Percentiles rank a stretch among this genome's conserved stretches.
phyloP scores from a whole-genome alignment of 2,113 vertebrate genomes.

The Neolamprologus ventralis region DNA sequence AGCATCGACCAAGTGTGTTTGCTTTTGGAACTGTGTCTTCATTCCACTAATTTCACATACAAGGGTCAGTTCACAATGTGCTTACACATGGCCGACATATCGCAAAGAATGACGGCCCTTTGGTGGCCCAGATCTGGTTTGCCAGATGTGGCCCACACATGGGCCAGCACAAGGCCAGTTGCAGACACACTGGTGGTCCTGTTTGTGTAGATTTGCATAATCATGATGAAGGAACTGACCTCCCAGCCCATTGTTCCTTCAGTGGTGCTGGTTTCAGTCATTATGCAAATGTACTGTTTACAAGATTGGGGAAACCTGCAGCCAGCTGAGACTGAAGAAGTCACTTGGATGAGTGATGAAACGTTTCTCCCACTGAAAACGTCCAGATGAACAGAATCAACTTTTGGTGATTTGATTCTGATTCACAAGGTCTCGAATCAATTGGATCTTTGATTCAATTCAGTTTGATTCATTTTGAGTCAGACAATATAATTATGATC shows the following conservation, averaged over 20 bases:
- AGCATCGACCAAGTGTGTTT: neutral
- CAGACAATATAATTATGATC: neutral
- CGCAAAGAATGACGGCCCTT: neutral
- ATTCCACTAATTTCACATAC: neutral
- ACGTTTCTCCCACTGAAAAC: neutral
- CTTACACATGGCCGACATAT: neutral
- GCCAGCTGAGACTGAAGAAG: neutral
- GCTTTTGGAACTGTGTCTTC: neutral
- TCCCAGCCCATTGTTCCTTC: neutral
- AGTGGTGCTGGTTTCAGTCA: neutral
- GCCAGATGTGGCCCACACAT: too few species aligned
- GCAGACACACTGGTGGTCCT: too few species aligned
- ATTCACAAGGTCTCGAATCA: neutral
- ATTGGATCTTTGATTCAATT: neutral
- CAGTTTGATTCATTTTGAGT: neutral
- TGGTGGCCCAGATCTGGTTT: too few species aligned
- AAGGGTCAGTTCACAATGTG: neutral
- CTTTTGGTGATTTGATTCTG: neutral
- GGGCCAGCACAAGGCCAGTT: too few species aligned
- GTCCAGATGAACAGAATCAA: neutral
- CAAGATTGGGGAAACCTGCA: neutral
- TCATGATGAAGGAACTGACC: neutral
- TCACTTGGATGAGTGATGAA: accelerated
- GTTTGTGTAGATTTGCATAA: neutral
- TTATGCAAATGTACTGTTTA: neutral